A percentile compares a stretch with the other conserved stretches of the same genome.
phyloP scores from a whole-genome alignment of 2,797 vertebrate genomes.

The Sternotherus odoratus region DNA sequence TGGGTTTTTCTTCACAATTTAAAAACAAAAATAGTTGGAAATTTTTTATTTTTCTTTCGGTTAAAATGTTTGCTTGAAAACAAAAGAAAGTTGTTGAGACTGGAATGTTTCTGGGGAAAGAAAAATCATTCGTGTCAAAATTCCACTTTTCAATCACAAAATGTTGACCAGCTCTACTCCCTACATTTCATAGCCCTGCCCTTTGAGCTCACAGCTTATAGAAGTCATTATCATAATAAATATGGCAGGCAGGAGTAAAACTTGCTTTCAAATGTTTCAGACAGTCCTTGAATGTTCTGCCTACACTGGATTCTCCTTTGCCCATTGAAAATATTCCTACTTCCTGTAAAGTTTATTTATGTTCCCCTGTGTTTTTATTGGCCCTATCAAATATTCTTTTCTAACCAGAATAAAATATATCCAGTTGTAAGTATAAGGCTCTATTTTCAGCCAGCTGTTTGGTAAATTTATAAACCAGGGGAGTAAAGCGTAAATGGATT shows the following conservation, averaged over 20 bases:
- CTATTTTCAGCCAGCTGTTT: background rate
- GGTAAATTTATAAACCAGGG: background rate
- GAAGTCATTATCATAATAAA: slow-evolving; percentile 63
- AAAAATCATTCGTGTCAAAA: background rate
- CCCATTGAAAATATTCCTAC: background rate
- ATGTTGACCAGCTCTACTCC: slow-evolving; percentile 13
- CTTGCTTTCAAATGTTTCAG: background rate
- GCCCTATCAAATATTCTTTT: background rate
- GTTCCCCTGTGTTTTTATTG: background rate
- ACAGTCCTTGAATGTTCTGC: background rate
- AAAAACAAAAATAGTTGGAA: background rate
- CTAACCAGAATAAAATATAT: background rate
- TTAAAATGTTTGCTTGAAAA: background rate
- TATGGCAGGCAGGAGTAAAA: slow-evolving; percentile 2
- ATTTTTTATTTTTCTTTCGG: background rate
- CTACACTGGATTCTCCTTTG: background rate
- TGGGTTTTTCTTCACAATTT: background rate
- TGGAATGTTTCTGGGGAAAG: background rate
- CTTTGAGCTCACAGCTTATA: slow-evolving; percentile 67
- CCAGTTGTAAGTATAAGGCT: background rate
- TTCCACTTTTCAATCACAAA: slow-evolving; percentile 45
- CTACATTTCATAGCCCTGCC: slow-evolving; percentile 51
- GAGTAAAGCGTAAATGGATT: background rate
- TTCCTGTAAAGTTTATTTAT: background rate
- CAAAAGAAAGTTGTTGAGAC: background rate